Evolutionary conservation across 2,888 invertebrate genomes (phyloP), one percentile per base, ranked within the genome.

Genomic region (Drepanosiphum platanoidis): DNA sequence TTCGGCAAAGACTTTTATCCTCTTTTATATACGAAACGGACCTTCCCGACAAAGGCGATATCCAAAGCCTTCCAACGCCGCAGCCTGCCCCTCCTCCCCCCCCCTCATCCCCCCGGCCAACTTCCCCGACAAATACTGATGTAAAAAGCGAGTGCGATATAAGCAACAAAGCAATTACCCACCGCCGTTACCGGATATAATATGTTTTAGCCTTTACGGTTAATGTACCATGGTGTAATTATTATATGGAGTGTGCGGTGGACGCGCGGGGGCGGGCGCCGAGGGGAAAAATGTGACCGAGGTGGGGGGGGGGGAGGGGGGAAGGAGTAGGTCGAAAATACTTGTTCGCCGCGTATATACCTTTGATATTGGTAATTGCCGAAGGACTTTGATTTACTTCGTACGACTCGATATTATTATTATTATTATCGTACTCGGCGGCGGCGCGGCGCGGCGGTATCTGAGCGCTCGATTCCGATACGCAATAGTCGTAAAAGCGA

Each of bases 1-100:
- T 75, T 42, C 72, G 42, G 42, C 83, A 84, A 84, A 84, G 84
- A 84, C 84, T 84, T 84, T 84, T 84, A 84, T 84, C 84, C 84
- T 70, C 30, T 84, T 84, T 84, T 84, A 81, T 80, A 75, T 77
- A 77, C 75, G 84, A 68, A 74, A 83, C 84, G 84, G 84, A 84
- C 68, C 75, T 68, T 52, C 34, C 36, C 75, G 84, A 84, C 84
- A 77, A 84, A 84, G 75, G 84, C 84, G 84, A 84, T 84, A 84
- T 84, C 77, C 75, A 52, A 75, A 83, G 77, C 75, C 42, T 42
- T n/a, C 46, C 52, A n/a, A 13, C 52, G 3, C 68, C n/a, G 36
- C 36, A 39, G 11, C 42, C 71, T 3, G 1, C 9, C 71, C 22
- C 68, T 36, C 36, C 8, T 22, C 4, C 70, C 34, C 3, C 5